Evolutionary conservation across 2,888 invertebrate genomes (phyloP).

Genomic region (Notodonta dromedarius): DNA sequence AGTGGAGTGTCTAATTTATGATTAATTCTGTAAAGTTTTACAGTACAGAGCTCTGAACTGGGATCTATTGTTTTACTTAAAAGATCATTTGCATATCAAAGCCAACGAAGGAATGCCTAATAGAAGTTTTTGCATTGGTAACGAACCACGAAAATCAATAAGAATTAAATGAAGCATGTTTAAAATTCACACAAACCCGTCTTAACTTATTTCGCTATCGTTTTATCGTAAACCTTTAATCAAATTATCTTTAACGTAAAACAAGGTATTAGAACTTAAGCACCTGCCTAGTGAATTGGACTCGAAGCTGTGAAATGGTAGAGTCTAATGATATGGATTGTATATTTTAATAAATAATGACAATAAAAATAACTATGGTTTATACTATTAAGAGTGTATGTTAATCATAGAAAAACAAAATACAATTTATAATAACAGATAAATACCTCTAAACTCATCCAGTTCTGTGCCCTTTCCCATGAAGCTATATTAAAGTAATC

Average conservation of each 20-base stretch:
- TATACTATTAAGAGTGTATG: too few species aligned
- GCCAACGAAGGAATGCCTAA: slow-evolving; percentile 63
- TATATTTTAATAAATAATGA: too few species aligned
- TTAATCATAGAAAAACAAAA: too few species aligned
- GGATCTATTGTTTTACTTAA: slow-evolving; percentile 75
- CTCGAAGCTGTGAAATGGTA: too few species aligned
- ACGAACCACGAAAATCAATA: slow-evolving; percentile 71
- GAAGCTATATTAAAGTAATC: too few species aligned
- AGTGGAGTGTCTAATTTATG: slow-evolving; percentile 42
- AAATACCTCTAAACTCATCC: too few species aligned
- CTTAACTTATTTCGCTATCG: background rate
- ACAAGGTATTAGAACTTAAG: background rate
- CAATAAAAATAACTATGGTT: too few species aligned
- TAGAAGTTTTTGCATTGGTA: slow-evolving; percentile 77
- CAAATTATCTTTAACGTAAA: background rate
- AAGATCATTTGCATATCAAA: slow-evolving; percentile 73
- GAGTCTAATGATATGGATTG: too few species aligned
- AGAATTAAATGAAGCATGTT: slow-evolving; percentile 62
- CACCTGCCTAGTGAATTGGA: too few species aligned
- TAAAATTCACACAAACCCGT: slow-evolving; percentile 19
- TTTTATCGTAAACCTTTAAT: background rate
- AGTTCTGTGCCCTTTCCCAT: too few species aligned
- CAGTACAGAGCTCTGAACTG: slow-evolving; percentile 40
- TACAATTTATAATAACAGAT: too few species aligned
- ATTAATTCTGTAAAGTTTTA: slow-evolving; percentile 45